Evolutionary conservation across 1,140 invertebrate species (phyloP).

Genomic region (Neodiprion lecontei): DNA sequence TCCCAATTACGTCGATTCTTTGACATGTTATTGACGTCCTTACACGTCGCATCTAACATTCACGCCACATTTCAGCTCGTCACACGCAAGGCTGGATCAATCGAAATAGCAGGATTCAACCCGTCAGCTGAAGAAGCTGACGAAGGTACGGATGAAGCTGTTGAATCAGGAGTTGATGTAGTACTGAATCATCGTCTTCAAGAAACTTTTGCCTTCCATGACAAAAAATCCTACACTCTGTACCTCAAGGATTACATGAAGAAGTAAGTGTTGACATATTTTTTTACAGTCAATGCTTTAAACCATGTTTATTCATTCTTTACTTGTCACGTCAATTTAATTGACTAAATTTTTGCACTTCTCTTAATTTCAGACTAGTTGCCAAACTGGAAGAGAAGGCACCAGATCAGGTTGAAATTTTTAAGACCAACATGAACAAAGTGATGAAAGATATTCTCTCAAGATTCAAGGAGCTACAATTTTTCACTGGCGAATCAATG

Average conservation of each 20-base stretch:
- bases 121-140: constrained; percentile 91
- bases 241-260: constrained; percentile 98
- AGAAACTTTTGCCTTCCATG: constrained; percentile 85
- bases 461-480: constrained; percentile 93
- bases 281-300: constrained; percentile 16
- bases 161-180: constrained; percentile 88
- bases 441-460: constrained; percentile 93
- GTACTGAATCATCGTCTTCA: constrained; percentile 90
- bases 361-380: constrained; percentile 68
- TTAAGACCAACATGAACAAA: constrained; percentile 94
- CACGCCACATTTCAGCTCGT: constrained; percentile 65
- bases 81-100: constrained; percentile 77
- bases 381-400: constrained; percentile 80
- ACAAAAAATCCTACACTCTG: constrained; percentile 89
- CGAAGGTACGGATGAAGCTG: constrained; percentile 79
- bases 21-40: constrained; percentile 15
- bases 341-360: constrained; percentile 26
- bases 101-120: constrained; percentile 86
- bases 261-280: constrained; percentile 69
- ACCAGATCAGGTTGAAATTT: constrained; percentile 85
- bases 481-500: constrained; percentile 95
- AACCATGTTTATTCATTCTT: constrained; percentile 5
- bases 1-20: not conserved
- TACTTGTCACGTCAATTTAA: constrained; percentile 29
- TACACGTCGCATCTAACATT: not conserved